Percentiles rank a stretch among this genome's conserved stretches.
Evolutionary conservation across 2,888 invertebrate species (phyloP).

Genomic region (Nomada hirtipes): DNA sequence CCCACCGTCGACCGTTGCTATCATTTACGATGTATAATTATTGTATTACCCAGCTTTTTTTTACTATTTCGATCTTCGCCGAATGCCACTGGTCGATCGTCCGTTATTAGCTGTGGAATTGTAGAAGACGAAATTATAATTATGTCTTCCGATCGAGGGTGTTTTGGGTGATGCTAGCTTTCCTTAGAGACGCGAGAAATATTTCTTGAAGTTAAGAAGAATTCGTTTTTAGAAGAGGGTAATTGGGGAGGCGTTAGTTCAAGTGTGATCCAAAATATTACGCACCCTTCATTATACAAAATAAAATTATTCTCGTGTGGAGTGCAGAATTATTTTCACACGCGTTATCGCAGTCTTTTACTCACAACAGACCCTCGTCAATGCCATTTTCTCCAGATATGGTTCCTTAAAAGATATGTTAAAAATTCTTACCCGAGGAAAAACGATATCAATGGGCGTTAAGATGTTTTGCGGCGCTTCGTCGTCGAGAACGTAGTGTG

Average conservation of each 20-base stretch:
- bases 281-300: too few relatives aligned
- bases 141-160: background rate
- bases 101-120: constrained; percentile 26
- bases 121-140: constrained; percentile 5
- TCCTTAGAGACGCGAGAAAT: background rate
- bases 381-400: background rate
- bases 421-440: constrained; percentile 18
- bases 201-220: background rate
- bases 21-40: constrained; percentile 48
- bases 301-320: too few relatives aligned
- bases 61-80: constrained; percentile 13
- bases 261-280: too few relatives aligned
- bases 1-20: constrained; percentile 16
- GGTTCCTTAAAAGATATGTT: background rate
- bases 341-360: background rate
- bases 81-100: background rate
- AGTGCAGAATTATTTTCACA: too few relatives aligned
- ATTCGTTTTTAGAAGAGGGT: background rate
- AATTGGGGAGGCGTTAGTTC: background rate
- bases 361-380: background rate
- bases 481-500: constrained; percentile 32
- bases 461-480: constrained; percentile 62
- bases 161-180: background rate
- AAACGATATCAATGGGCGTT: constrained; percentile 57
- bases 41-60: constrained; percentile 34